phyloP scores from a whole-genome alignment of 2,888 invertebrate species.

The Protophormia terraenovae region DNA sequence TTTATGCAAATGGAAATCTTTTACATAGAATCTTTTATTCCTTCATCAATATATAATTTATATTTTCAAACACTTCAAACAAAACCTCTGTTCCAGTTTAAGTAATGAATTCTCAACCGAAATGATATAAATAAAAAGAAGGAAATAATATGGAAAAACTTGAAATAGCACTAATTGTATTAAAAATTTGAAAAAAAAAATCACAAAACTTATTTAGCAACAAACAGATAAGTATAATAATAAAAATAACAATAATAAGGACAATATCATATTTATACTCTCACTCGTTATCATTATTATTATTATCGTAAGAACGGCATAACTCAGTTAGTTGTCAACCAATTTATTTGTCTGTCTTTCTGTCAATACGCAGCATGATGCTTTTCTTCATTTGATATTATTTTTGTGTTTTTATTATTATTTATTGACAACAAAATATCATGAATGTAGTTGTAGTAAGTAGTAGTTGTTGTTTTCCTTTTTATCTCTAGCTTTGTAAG shows the following conservation, averaged over 20 bases:
- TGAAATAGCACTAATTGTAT: conserved; percentile 3
- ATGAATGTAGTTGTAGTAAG: conserved; percentile 5
- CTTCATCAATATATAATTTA: too few relatives aligned
- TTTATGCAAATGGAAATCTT: too few relatives aligned
- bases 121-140: conserved; percentile 50
- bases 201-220: background rate
- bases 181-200: conserved; percentile 22
- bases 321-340: conserved; percentile 66
- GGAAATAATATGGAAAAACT: too few relatives aligned
- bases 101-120: conserved; percentile 28
- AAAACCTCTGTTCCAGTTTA: conserved; percentile 4
- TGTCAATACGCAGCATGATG: conserved; percentile 61
- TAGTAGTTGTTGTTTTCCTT: background rate
- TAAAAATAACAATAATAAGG: conserved; percentile 24
- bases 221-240: background rate
- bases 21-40: too few relatives aligned
- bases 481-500: background rate
- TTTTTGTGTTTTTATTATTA: background rate
- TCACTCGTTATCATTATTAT: conserved; percentile 1
- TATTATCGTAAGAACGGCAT: conserved; percentile 41
- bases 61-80: too few relatives aligned
- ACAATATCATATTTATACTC: background rate
- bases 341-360: conserved; percentile 59
- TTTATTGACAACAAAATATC: conserved; percentile 60
- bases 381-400: conserved; percentile 39